Base-by-base conservation (phyloP, 2,888 invertebrate species). In the Arrhopalites spinosus region DNA sequence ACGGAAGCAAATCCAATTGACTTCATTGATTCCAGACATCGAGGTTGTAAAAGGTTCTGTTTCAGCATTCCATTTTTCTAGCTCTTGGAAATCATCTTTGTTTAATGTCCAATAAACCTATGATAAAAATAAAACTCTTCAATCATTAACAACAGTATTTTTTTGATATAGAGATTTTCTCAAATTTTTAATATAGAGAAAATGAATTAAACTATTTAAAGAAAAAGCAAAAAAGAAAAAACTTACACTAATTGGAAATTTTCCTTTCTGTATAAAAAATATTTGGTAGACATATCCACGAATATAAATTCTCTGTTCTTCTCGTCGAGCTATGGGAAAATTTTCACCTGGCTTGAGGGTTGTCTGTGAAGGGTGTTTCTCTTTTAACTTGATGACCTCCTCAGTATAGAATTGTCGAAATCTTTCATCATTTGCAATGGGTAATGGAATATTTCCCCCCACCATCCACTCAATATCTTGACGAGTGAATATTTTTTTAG, bases 281-380 rank as follows among this genome's bases (percentile, higher is more conserved):
- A 56, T 50, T 56, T 56, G 56, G 29, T 70, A 70, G 15, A 70
- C 56, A 50, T n/a, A 70, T 8, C 70, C 70, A 15, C 29, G 23
- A 13, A 29, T 30, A 56, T 56, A 56, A 1, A 70, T 1, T 30
- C n/a, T 5, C 29, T 23, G 36, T 8, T 29, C 56, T 30, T 70
- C 70, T 5, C 70, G 27, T 20, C 70, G 11, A 13, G n/a, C 70
- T 11, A 68, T 23, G 8, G 17, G 43, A 27, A 36, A 36, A 56
- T 70, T 20, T 59, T 23, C 2, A 36, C 5, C 3, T 36, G 36
- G 36, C 3, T 59, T 23, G 13, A 23, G 25, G 25, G 59, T 20
- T 20, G 59, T 20, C 8, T 7, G n/a, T 53, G 20, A 23, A 59
- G 23, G 11, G 8, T 53, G 8, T 53, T 3, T 53, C 59, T 20